phyloP scores from a whole-genome alignment of 2,113 vertebrate species.

The Saccopteryx bilineata region DNA sequence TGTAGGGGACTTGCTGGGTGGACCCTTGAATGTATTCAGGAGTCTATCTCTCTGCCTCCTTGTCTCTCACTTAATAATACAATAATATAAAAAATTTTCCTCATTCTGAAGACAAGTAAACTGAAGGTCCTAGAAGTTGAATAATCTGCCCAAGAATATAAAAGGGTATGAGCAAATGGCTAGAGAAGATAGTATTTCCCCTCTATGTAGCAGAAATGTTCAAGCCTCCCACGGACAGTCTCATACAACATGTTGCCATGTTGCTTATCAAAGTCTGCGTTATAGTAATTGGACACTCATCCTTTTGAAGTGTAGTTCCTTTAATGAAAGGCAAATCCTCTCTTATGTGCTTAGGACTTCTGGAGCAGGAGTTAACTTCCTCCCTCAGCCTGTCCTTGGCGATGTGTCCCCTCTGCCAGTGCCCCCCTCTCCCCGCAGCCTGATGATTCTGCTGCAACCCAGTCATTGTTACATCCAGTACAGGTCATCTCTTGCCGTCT shows the following conservation, averaged over 20 bases:
- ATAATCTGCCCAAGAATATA: constrained; percentile 22
- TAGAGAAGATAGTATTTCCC: background rate
- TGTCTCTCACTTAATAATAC: no score
- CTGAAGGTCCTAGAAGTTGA: background rate
- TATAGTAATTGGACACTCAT: background rate
- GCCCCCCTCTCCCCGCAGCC: accelerated
- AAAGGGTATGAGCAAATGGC: background rate
- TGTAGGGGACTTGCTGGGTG: no score
- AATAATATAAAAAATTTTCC: no score
- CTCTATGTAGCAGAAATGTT: background rate
- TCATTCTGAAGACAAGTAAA: background rate
- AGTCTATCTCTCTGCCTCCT: no score
- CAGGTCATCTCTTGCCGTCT: no score
- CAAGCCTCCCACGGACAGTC: background rate
- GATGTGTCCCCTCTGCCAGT: no score
- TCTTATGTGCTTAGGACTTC: background rate
- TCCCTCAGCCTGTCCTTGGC: background rate
- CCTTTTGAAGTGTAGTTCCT: background rate
- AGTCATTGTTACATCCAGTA: background rate
- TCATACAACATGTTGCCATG: background rate
- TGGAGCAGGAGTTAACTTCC: background rate
- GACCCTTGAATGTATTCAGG: no score
- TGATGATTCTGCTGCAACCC: background rate
- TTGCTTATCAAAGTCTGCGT: background rate
- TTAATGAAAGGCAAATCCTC: background rate